A percentile compares a stretch with the other conserved stretches of the same genome.
Evolutionary conservation across 2,113 vertebrate species (phyloP).

Genomic region (Clarias magur): DNA sequence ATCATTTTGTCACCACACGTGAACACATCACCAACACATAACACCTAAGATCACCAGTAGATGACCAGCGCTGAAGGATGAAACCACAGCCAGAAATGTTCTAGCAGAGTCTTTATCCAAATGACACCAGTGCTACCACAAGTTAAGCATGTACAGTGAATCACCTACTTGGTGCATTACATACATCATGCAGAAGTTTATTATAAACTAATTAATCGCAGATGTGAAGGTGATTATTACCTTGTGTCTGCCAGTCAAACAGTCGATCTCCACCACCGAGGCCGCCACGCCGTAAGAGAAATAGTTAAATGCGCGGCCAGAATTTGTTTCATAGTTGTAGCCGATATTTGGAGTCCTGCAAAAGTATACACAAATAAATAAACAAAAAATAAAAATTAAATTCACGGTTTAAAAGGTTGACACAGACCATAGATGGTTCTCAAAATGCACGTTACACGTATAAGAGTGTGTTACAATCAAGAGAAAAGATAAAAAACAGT

Average conservation of each 20-base stretch:
- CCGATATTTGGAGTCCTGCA: slow-evolving; percentile 84
- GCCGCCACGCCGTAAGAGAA: slow-evolving; percentile 87
- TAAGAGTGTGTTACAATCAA: no score
- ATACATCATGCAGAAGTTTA: neutral
- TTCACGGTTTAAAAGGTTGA: no score
- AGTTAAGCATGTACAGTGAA: neutral
- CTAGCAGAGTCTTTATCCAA: neutral
- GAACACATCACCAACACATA: neutral
- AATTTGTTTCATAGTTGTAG: slow-evolving; percentile 83
- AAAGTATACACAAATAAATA: neutral
- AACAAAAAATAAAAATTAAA: no score
- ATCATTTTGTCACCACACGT: slow-evolving; percentile 6
- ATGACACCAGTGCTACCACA: neutral
- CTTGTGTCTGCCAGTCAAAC: slow-evolving; percentile 92
- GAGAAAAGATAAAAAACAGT: no score
- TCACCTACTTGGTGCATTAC: neutral
- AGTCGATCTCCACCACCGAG: slow-evolving; percentile 95
- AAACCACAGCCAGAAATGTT: neutral
- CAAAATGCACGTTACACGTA: no score
- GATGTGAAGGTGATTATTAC: slow-evolving; percentile 61
- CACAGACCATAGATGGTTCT: no score
- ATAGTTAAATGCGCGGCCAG: slow-evolving; percentile 84
- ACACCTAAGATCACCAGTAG: neutral
- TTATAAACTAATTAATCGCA: neutral
- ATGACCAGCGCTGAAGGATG: neutral